Conservation (phyloP, 1,140 invertebrate genomes). For the Pogonus chalceus region DNA sequence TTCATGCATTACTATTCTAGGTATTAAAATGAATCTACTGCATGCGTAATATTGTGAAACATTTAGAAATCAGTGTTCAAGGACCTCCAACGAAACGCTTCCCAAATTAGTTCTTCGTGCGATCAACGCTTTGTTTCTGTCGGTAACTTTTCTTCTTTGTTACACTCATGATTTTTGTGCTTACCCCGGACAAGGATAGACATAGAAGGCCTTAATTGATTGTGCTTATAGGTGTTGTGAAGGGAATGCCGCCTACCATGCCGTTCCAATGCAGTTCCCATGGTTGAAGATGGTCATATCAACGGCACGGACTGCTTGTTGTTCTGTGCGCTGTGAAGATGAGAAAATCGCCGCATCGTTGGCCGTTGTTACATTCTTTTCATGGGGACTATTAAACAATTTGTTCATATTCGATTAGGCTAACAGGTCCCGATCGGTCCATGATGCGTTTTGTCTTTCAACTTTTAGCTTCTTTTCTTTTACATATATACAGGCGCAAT, state of each 20-base stretch:
- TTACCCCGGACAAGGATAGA: not conserved
- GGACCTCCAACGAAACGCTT: conserved; percentile 1
- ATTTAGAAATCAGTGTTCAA: too few species aligned
- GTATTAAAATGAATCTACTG: too few species aligned
- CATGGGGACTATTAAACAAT: not conserved
- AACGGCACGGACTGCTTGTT: too few species aligned
- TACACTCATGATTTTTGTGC: not conserved
- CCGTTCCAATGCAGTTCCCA: not conserved
- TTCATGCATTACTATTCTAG: too few species aligned
- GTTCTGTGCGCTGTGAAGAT: too few species aligned
- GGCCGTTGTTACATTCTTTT: not conserved
- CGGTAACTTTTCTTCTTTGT: not conserved
- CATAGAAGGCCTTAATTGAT: not conserved
- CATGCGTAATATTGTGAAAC: too few species aligned
- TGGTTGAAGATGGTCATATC: too few species aligned
- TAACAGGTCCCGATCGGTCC: not conserved
- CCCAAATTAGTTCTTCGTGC: not conserved
- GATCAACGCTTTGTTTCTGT: not conserved
- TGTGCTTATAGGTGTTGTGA: conserved; percentile 2
- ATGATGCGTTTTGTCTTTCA: not conserved
- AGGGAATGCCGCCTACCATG: not conserved
- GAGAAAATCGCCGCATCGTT: too few species aligned
- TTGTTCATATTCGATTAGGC: not conserved
- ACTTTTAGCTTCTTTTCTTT: too few species aligned
- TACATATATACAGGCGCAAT: too few species aligned